Conservation (phyloP, 2,797 vertebrate genomes). For the Knipowitschia caucasica region DNA sequence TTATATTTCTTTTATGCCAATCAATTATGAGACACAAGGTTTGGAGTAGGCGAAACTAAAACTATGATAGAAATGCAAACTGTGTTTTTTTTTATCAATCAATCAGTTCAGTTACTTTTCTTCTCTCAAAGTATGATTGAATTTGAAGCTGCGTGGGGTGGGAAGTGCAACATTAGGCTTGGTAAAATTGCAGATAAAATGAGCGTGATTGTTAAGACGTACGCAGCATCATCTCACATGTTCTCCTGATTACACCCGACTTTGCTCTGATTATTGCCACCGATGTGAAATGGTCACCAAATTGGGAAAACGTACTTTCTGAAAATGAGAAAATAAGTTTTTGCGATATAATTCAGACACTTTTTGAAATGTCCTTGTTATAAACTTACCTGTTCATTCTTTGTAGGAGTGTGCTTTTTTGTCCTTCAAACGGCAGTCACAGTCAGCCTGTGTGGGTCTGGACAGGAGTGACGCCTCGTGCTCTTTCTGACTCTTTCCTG, state of each 20-base stretch:
- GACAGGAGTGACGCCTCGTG: constrained; percentile 53
- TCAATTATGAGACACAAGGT: constrained; percentile 11
- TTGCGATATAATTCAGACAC: constrained; percentile 11
- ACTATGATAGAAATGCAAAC: neutral
- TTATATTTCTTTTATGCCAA: constrained; percentile 22
- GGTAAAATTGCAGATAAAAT: neutral
- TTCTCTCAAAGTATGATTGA: neutral
- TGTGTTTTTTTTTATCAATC: neutral
- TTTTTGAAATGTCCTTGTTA: constrained; percentile 20
- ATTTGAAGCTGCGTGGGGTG: neutral
- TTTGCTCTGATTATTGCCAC: constrained; percentile 13
- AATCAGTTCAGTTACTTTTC: neutral
- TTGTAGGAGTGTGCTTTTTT: constrained; percentile 45
- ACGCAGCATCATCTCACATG: constrained; percentile 1
- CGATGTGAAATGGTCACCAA: constrained; percentile 8
- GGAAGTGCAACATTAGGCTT: neutral
- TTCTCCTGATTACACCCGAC: constrained; percentile 1
- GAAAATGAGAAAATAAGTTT: constrained; percentile 8
- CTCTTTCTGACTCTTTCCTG: constrained; percentile 72
- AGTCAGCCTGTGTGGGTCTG: constrained; percentile 55
- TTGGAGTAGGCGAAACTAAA: constrained; percentile 5
- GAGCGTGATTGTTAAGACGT: constrained; percentile 4
- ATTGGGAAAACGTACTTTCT: neutral
- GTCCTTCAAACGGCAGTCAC: constrained; percentile 43
- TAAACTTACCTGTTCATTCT: constrained; percentile 1